Base-by-base conservation (phyloP, 2,797 vertebrate genomes). In the Malurus splendens region DNA sequence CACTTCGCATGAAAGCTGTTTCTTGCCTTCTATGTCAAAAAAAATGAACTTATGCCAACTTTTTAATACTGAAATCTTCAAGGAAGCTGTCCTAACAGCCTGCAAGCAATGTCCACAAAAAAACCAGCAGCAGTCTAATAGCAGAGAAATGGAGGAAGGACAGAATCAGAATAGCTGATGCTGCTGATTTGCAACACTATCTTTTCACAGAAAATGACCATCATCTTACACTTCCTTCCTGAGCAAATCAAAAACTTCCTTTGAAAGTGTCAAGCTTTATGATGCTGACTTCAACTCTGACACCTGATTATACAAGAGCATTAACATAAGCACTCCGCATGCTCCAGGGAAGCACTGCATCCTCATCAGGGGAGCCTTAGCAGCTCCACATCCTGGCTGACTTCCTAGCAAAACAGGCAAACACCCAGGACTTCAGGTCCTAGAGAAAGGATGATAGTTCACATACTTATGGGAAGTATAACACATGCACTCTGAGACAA, bases 21-120 rank as follows among this genome's bases (percentile, higher is more conserved):
- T 33, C 14, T 87, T 74, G 75, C 79, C 78, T 82, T 52, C 70
- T 51, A 27, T 22, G 23, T 81, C 22, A 56, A 71, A 65, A 71
- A 65, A 72, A 93, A 84, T 47, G 75, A 93, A 90, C 32, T 52
- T 32, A 33, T 32, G 66, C 93, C 77, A 73, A 67, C 76, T 83
- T 81, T 54, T 61, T 38, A 71, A 89, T 73, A 68, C 9, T 39
- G 5, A 38, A 52, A 66, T 72, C 25, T 75, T 85, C 59, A 52
- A 48, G 51, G 55, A 79, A 47, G 56, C 57, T 18, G 51, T 54
- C 56, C 66, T 61, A 42, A 9, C 33, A 39, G 44, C 36, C 72
- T 32, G 55, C 20, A 16, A 48, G 32, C 24, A 68, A 33, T 44
- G 72, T 47, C 86, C 30, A 32, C 71, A 77, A 38, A 75, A 78